Base-by-base conservation (phyloP, 2,113 vertebrate species). In the Tenrec ecaudatus region DNA sequence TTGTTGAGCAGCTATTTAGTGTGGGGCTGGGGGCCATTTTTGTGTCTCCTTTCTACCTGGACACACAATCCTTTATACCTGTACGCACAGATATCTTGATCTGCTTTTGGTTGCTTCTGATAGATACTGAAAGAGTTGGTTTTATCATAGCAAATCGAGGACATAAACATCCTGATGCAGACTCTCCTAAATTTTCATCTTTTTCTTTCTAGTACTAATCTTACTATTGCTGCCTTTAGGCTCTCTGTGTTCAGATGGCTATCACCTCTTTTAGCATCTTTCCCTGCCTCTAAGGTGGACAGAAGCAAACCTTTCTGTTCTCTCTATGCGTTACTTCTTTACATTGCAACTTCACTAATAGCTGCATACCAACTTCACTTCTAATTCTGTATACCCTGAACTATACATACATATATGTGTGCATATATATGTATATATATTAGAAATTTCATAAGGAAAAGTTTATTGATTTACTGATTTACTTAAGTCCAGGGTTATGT, bases 131-230 rank as follows among this genome's bases (percentile, higher is more conserved):
- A 93, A 29, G 82, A 47, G 3, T 12, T 86, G 57, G 4, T 81
- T 92, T 95, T 85, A 82, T 40, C 57, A 33, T 69, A 87, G 91
- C 2, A 90, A 38, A 92, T 43, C 82, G 83, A 84, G 95, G 33
- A 22, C 31, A 43, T 80, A 3, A 20, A 91, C 86, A 81, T 82
- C 77, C 1, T 78, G 4, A 20, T n/a, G 15, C 1, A 68, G 12
- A 60, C 27, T 69, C 20, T 85, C 84, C 82, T 87, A 91, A 33
- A 73, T 73, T 86, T 88, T 53, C 68, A 69, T 69, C 10, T 10
- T 90, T 89, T 92, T 82, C 14, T 90, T 84, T 76, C 75, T 94
- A 57, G 23, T 82, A 66, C 36, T 3, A 36, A 64, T 93, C 88
- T 83, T 71, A 69, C 23, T 4, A 33, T 33, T 89, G 88, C 64